These are phyloP conservation scores for Drosophila flavopinicola DNA, from an alignment of 2,888 invertebrate genomes.

Conservation along the genomic window DNA sequence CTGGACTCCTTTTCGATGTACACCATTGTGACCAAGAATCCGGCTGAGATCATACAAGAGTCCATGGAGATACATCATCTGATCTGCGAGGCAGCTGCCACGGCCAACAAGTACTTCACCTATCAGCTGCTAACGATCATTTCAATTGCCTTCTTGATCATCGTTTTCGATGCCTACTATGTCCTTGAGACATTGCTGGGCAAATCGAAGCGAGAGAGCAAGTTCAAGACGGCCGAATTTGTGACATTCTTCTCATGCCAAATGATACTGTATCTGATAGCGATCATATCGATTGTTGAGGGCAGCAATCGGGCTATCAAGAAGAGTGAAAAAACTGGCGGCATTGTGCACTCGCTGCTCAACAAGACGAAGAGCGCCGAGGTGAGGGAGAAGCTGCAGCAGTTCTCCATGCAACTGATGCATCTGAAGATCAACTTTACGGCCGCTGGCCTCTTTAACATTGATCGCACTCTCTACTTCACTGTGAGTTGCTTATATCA, in stretches of 20 bases:
- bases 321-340: slow-evolving; percentile 83
- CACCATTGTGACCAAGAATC: slow-evolving; percentile 82
- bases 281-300: slow-evolving; percentile 84
- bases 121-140: slow-evolving; percentile 84
- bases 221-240: slow-evolving; percentile 83
- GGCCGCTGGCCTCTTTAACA: slow-evolving; percentile 84
- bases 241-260: slow-evolving; percentile 84
- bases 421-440: slow-evolving; percentile 84
- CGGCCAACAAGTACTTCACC: slow-evolving; percentile 84
- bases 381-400: slow-evolving; percentile 81
- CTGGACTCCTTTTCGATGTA: slow-evolving; percentile 83
- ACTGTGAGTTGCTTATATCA: slow-evolving; percentile 81
- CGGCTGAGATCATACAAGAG: slow-evolving; percentile 82
- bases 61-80: slow-evolving; percentile 84
- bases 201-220: slow-evolving; percentile 81
- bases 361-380: slow-evolving; percentile 80
- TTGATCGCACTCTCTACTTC: slow-evolving; percentile 84
- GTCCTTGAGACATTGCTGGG: slow-evolving; percentile 83
- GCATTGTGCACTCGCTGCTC: slow-evolving; percentile 81
- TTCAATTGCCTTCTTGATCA: slow-evolving; percentile 84
- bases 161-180: slow-evolving; percentile 84
- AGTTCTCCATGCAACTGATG: slow-evolving; percentile 84
- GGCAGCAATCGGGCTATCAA: slow-evolving; percentile 83
- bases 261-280: slow-evolving; percentile 83
- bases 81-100: slow-evolving; percentile 84